Base-by-base conservation (phyloP, 2,113 vertebrate genomes). In the Sylvilagus bachmani region DNA sequence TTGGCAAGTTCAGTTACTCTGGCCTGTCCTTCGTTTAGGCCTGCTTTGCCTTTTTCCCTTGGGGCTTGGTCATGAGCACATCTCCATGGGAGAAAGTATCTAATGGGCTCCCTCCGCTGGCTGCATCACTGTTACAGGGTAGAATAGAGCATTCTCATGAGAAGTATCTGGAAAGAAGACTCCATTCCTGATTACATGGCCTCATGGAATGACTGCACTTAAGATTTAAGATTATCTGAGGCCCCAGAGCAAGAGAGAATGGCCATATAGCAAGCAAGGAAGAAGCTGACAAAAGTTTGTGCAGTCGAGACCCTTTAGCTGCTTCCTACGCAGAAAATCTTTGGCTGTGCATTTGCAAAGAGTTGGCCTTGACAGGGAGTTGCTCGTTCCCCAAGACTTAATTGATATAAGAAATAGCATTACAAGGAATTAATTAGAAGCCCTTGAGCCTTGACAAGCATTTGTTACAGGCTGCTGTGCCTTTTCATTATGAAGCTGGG, bases 361-460 rank as follows among this genome's bases (percentile, higher is more conserved):
- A 82, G 55, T 62, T 84, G 38, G 88, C 31, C 55, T 70, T 79
- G 55, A 82, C 4, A 22, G 58, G 73, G 58, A 70, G 27, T 82
- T 71, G 55, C 51, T 89, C 33, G 31, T 85, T 88, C 31, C 64
- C 16, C 31, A 71, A 87, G n/a, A 82, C 79, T 86, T 96, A 92
- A 95, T 71, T 95, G 92, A 79, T 92, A 89, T 25, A 92, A 95
- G 92, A 90, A 97, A 58, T 51, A 92, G 7, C 53, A 80, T 96
- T 89, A 89, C 64, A 93, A 67, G 38, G 24, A 94, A 89, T 97
- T 94, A 95, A 91, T 96, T 96, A 95, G 95, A 95, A 92, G 66
- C 21, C 51, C 29, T 86, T 86, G 66, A 79, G 36, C 93, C 64
- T 94, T 96, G 95, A 96, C 85, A 96, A 92, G 69, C 73, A n/a